Percentiles rank a stretch among this genome's conserved stretches.
Evolutionary conservation across 2,113 vertebrate species (phyloP).

Genomic region (Bujurquina vittata): DNA sequence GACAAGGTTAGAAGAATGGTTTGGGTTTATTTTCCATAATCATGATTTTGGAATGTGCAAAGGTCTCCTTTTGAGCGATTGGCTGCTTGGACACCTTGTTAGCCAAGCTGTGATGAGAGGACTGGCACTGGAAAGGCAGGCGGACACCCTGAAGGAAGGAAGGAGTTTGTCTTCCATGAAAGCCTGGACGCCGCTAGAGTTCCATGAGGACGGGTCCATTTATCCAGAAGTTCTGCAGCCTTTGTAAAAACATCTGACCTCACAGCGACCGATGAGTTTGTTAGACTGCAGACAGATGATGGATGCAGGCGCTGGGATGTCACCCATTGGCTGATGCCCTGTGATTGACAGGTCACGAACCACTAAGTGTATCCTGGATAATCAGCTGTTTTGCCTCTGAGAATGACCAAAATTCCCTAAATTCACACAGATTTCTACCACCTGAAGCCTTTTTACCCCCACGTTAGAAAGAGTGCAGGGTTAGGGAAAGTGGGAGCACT

Average conservation of each 20-base stretch:
- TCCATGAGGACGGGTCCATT: not conserved
- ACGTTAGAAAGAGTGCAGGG: too few species aligned
- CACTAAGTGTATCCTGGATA: too few species aligned
- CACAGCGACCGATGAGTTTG: not conserved
- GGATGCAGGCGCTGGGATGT: not conserved
- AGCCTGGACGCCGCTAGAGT: not conserved
- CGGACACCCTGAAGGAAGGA: not conserved
- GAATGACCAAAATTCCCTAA: too few species aligned
- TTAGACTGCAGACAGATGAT: not conserved
- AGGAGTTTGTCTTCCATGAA: not conserved
- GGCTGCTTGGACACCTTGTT: slow-evolving; percentile 6
- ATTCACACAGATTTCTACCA: too few species aligned
- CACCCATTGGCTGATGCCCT: not conserved
- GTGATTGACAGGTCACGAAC: not conserved
- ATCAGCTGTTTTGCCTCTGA: too few species aligned
- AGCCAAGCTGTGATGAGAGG: slow-evolving; percentile 2
- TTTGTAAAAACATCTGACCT: not conserved
- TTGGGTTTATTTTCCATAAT: slow-evolving; percentile 54
- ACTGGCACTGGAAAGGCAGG: not conserved
- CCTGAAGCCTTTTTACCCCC: too few species aligned
- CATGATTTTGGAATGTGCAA: slow-evolving; percentile 37
- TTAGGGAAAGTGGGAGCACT: too few species aligned
- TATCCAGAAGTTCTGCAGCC: not conserved
- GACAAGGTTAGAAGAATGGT: slow-evolving; percentile 60
- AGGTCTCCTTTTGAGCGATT: slow-evolving; percentile 29